These are phyloP conservation scores for Perca fluviatilis DNA, from an alignment of 2,113 vertebrate species.

Conservation along the genomic window DNA sequence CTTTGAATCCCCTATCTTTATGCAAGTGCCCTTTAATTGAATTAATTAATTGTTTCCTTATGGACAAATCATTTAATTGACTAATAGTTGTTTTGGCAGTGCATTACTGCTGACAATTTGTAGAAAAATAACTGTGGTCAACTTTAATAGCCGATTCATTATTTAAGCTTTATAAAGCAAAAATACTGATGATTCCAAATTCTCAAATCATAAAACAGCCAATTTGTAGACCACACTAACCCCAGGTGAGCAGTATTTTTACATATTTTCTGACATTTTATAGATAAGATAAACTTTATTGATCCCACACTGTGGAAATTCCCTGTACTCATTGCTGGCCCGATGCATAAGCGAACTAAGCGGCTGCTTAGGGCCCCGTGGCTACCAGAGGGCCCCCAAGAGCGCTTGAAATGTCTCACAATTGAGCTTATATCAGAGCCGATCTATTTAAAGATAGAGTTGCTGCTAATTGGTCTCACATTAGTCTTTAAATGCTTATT, in stretches of 20 bases:
- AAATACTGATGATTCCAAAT: not conserved
- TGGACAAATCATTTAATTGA: not conserved
- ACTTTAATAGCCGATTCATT: not conserved
- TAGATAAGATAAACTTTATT: no score
- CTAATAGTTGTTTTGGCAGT: not conserved
- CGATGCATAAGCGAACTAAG: no score
- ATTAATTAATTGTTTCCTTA: not conserved
- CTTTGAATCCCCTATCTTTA: not conserved
- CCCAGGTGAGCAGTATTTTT: not conserved
- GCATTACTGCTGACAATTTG: not conserved
- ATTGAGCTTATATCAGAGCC: no score
- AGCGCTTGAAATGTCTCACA: no score
- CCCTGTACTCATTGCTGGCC: no score
- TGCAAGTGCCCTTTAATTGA: not conserved
- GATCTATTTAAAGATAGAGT: no score
- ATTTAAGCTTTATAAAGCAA: not conserved
- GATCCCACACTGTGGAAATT: no score
- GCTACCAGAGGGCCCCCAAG: no score
- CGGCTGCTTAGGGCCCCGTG: no score
- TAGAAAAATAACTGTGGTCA: not conserved
- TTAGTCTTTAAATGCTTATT: no score
- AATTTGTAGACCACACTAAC: not conserved
- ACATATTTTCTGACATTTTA: not conserved
- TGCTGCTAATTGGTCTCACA: no score
- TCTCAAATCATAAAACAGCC: not conserved